These are phyloP conservation scores for Dicerorhinus sumatrensis DNA, from an alignment of 2,113 vertebrate species.

Conservation along the genomic window DNA sequence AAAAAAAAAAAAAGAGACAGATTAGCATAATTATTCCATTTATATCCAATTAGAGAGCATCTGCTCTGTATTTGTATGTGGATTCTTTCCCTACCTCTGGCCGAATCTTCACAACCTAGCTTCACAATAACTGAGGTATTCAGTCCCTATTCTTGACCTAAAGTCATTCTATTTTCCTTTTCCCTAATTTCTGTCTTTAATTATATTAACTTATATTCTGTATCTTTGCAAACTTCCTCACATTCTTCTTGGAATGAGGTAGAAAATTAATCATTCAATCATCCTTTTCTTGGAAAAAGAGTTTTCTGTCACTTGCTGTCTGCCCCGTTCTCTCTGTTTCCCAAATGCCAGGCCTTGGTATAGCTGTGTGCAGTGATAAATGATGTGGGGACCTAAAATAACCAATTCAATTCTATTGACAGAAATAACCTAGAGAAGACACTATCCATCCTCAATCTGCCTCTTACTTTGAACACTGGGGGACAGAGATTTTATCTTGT, in stretches of 20 bases:
- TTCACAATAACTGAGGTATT: not conserved
- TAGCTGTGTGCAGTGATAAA: not conserved
- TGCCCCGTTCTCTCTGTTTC: not conserved
- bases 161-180: not conserved
- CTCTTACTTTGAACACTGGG: not conserved
- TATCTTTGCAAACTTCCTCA: not conserved
- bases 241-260: not conserved
- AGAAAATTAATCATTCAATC: not conserved
- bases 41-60: conserved; percentile 62
- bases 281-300: not conserved
- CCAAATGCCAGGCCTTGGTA: not conserved
- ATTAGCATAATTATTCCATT: conserved; percentile 78
- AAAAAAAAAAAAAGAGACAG: conserved; percentile 16
- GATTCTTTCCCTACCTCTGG: conserved; percentile 21
- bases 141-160: not conserved
- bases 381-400: not conserved
- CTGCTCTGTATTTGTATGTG: conserved; percentile 46
- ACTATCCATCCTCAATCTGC: not conserved
- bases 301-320: not conserved
- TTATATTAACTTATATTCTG: not conserved
- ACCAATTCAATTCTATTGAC: not conserved
- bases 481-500: not conserved
- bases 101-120: not conserved
- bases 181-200: not conserved
- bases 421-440: not conserved